These are phyloP conservation scores for Megalonaias nervosa DNA, from an alignment of 1,140 invertebrate species.

Conservation along the genomic window DNA sequence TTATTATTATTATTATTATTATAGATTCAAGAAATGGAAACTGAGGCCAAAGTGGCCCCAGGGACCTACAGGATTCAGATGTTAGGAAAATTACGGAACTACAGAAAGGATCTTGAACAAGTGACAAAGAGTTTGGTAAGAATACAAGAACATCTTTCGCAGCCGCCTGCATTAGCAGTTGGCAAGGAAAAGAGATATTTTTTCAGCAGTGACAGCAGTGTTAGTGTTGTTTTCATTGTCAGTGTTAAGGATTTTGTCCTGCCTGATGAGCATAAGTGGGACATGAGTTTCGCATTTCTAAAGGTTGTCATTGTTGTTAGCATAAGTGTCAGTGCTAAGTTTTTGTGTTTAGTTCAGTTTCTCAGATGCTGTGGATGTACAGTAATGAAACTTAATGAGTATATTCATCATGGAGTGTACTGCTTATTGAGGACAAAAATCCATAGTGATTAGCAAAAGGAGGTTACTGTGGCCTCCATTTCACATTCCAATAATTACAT, in stretches of 20 bases:
- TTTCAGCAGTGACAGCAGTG: too few species aligned
- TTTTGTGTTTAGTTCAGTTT: too few species aligned
- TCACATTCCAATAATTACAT: too few species aligned
- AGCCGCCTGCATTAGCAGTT: too few species aligned
- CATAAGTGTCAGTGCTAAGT: neutral
- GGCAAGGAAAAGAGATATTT: too few species aligned
- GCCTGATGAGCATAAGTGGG: neutral
- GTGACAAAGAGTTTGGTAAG: slow-evolving; percentile 56
- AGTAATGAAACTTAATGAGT: too few species aligned
- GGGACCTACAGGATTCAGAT: slow-evolving; percentile 65
- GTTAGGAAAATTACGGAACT: slow-evolving; percentile 60
- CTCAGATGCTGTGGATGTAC: too few species aligned
- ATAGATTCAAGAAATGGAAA: slow-evolving; percentile 69
- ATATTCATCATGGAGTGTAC: too few species aligned
- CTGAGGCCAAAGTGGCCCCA: slow-evolving; percentile 66
- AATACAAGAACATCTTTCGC: neutral
- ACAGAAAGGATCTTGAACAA: slow-evolving; percentile 60
- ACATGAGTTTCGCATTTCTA: neutral
- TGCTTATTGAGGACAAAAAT: too few species aligned
- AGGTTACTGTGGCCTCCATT: too few species aligned
- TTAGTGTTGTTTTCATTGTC: neutral
- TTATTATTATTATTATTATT: slow-evolving; percentile 8
- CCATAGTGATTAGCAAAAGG: too few species aligned
- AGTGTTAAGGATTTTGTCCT: neutral
- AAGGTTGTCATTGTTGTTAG: neutral